Percentiles rank a stretch among this genome's conserved stretches.
Evolutionary conservation across 2,888 invertebrate species (phyloP).

Genomic region (Eupithecia centaureata): DNA sequence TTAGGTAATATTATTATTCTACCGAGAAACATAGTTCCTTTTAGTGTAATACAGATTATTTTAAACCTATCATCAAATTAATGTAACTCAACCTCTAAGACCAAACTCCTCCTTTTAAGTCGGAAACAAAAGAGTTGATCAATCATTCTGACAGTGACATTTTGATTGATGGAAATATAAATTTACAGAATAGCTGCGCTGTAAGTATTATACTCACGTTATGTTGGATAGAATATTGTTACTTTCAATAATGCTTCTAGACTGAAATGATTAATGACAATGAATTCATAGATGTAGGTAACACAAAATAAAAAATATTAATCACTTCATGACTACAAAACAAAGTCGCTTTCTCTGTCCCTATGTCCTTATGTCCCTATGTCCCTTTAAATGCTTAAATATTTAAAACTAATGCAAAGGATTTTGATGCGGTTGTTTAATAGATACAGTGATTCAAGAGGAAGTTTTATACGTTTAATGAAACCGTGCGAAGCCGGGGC

Average conservation of each 20-base stretch:
- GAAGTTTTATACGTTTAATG: too few species aligned
- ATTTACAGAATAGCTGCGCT: neutral
- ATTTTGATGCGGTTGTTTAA: too few species aligned
- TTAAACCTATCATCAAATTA: too few species aligned
- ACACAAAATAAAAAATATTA: too few species aligned
- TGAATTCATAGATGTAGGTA: neutral
- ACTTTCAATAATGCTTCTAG: neutral
- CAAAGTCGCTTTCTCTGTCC: too few species aligned
- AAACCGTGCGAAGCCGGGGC: too few species aligned
- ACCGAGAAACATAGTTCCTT: neutral
- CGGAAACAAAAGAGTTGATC: constrained; percentile 9
- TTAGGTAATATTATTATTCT: neutral
- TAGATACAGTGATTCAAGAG: too few species aligned
- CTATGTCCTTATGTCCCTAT: too few species aligned
- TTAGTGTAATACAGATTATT: neutral
- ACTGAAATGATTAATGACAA: neutral
- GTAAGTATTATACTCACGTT: neutral
- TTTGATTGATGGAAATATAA: constrained; percentile 22
- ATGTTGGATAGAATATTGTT: neutral
- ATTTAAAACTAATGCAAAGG: too few species aligned
- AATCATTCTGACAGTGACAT: constrained; percentile 29
- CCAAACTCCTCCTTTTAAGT: neutral
- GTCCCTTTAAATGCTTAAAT: too few species aligned
- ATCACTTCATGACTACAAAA: too few species aligned
- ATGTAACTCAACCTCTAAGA: neutral